Evolutionary conservation across 2,888 invertebrate genomes (phyloP).

Genomic region (Temnothorax unifasciatus): DNA sequence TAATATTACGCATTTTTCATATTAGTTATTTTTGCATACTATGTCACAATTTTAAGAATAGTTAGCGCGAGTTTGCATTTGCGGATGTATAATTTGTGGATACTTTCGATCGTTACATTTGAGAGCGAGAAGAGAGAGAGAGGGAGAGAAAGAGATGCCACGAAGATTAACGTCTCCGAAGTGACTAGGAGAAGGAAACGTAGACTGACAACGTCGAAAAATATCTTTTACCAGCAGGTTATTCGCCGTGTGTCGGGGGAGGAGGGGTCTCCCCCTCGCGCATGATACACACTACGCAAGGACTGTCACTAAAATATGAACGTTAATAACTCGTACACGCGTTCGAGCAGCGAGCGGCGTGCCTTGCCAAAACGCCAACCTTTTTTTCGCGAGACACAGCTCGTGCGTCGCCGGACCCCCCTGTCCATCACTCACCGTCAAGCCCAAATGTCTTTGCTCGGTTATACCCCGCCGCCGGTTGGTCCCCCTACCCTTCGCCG

Average conservation of each 20-base stretch:
- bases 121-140: not conserved
- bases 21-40: constrained; percentile 3
- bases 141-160: not conserved
- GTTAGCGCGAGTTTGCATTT: not conserved
- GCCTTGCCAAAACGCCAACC: constrained; percentile 61
- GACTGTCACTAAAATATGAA: constrained; percentile 56
- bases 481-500: constrained; percentile 2
- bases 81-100: not conserved
- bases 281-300: constrained; percentile 38
- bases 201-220: constrained; percentile 54
- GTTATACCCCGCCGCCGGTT: constrained; percentile 69
- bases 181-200: constrained; percentile 8
- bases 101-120: constrained; percentile 44
- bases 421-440: constrained; percentile 84
- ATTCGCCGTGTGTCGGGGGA: constrained; percentile 35
- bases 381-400: constrained; percentile 62
- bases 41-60: not conserved
- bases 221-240: constrained; percentile 47
- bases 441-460: constrained; percentile 77
- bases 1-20: not conserved
- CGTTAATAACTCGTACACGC: constrained; percentile 61
- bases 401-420: constrained; percentile 73
- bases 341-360: constrained; percentile 47
- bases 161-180: constrained; percentile 38
- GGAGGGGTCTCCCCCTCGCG: not conserved